Evolutionary conservation across 2,888 invertebrate genomes (phyloP).

Genomic region (Melipona beecheii): DNA sequence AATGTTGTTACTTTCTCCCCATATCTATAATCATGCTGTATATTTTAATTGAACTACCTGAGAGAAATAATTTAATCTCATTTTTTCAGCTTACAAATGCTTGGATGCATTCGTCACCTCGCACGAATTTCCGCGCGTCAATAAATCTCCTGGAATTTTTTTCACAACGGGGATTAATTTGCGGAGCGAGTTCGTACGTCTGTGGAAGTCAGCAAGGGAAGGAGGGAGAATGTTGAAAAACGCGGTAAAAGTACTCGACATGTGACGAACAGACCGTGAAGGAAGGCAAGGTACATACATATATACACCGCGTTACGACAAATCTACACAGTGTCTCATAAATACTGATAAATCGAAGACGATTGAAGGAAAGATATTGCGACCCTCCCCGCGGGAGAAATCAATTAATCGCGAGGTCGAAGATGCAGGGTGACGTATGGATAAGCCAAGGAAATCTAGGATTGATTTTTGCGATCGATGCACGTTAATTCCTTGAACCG

Average conservation of each 20-base stretch:
- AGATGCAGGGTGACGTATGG: slow-evolving; percentile 10
- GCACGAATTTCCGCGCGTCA: slow-evolving; percentile 32
- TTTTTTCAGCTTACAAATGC: not conserved
- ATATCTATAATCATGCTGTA: not conserved
- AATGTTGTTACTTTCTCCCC: slow-evolving; percentile 8
- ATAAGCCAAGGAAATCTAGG: slow-evolving; percentile 25
- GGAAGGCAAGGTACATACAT: slow-evolving; percentile 74
- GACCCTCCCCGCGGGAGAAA: slow-evolving; percentile 26
- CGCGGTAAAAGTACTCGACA: slow-evolving; percentile 78
- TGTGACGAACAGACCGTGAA: slow-evolving; percentile 81
- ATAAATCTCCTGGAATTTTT: slow-evolving; percentile 58
- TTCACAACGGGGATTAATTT: slow-evolving; percentile 62
- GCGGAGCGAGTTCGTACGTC: slow-evolving; percentile 54
- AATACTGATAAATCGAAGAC: slow-evolving; percentile 65
- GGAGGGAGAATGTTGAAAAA: slow-evolving; percentile 67
- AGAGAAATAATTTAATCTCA: not conserved
- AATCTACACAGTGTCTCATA: slow-evolving; percentile 74
- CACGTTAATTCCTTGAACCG: slow-evolving; percentile 44
- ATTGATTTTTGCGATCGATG: slow-evolving; percentile 55
- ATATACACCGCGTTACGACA: slow-evolving; percentile 54
- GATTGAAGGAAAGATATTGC: slow-evolving; percentile 36
- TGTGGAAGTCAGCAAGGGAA: slow-evolving; percentile 48
- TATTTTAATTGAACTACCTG: slow-evolving; percentile 4
- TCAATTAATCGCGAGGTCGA: slow-evolving; percentile 58
- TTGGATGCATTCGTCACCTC: slow-evolving; percentile 1